Evolutionary conservation across 1,140 invertebrate species (phyloP), one percentile per base, ranked within the genome.

Genomic region (Tenebrio molitor): DNA sequence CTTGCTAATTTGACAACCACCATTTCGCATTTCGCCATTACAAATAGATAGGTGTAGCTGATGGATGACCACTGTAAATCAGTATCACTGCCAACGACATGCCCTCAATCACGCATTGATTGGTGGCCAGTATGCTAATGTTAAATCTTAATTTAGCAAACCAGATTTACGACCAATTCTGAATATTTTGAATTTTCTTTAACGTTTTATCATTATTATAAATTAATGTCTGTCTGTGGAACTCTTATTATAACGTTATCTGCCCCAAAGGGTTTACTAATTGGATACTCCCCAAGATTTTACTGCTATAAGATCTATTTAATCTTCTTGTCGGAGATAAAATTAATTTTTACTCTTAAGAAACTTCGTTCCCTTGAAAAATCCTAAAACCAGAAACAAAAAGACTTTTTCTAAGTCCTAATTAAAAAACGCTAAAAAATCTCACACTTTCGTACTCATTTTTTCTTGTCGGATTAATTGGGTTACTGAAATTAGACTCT

Each of bases 51-150:
- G 50, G 23, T 14, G 50, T 15, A 42, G 14, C n/a, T 69, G 67
- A 69, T 69, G 21, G 67, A 69, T 69, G 53, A 15, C 34, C 15
- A 36, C 15, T 41, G 58, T 62, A 71, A 36, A 62, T 63, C 46
- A 64, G 53, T 42, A 71, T 64, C 50, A 42, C 29, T 62, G 34
- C 36, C 44, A 58, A 69, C 39, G 14, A 10, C 17, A n/a, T 58
- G 12, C 66, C 16, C 66, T 69, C 66, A 34, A 70, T 70, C 68
- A 58, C 25, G 33, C 29, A 34, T 62, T 58, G 17, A 70, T 70
- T 53, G 25, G 10, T 29, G 16, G 34, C 14, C 17, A 25, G 6
- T 39, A 39, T n/a, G 25, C 14, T 5, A 58, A n/a, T 23, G 16
- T 33, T 0, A 29, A 58, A 58, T 58, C 50, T 33, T 16, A 33